A percentile compares a stretch with the other conserved stretches of the same genome.
Evolutionary conservation across 2,113 vertebrate genomes (phyloP).

Genomic region (Rutilus rutilus): DNA sequence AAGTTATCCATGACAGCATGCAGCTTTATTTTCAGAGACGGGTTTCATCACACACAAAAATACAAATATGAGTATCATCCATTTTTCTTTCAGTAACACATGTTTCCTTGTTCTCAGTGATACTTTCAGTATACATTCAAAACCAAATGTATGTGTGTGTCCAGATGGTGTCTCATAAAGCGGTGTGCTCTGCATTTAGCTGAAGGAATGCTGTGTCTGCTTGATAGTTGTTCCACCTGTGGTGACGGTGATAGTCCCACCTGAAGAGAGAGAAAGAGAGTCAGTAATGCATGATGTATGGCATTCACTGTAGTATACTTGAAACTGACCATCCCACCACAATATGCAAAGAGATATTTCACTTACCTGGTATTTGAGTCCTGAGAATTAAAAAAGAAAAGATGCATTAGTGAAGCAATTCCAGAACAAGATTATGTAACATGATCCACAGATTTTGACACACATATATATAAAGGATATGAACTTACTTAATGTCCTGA

Average conservation of each 20-base stretch:
- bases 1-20: conserved; percentile 27
- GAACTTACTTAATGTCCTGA: conserved; percentile 74
- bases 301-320: not conserved
- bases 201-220: conserved; percentile 41
- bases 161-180: conserved; percentile 55
- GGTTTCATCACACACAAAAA: conserved; percentile 31
- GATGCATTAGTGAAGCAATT: not conserved
- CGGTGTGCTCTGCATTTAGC: conserved; percentile 63
- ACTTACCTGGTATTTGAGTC: conserved; percentile 60
- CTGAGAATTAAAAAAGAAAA: conserved; percentile 53
- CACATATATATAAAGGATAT: not conserved
- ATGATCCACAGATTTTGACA: not conserved
- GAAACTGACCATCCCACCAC: not conserved
- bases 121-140: not conserved
- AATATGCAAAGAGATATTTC: not conserved
- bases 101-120: not conserved
- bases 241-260: conserved; percentile 63
- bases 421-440: not conserved
- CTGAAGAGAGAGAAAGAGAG: conserved; percentile 56
- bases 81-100: not conserved
- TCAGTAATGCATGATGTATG: conserved; percentile 10
- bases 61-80: not conserved
- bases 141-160: conserved; percentile 37
- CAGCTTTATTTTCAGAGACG: conserved; percentile 55
- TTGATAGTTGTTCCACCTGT: conserved; percentile 68